phyloP scores from a whole-genome alignment of 1,140 invertebrate species.

The Calosoma granatense region DNA sequence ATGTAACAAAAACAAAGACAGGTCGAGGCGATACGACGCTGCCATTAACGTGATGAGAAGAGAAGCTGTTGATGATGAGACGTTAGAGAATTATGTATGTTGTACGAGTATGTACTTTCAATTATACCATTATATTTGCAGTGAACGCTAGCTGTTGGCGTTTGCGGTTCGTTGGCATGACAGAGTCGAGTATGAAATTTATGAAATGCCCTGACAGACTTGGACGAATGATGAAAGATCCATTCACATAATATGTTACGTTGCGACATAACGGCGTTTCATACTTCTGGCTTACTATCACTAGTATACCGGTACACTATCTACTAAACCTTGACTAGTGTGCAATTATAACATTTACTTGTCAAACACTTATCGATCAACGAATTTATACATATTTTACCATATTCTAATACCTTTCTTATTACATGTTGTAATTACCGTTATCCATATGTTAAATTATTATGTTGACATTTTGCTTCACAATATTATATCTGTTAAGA shows the following conservation, averaged over 20 bases:
- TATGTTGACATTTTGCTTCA: no score
- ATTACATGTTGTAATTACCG: no score
- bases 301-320: neutral
- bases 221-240: neutral
- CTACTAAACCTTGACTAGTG: neutral
- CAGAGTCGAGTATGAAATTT: neutral
- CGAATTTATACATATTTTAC: no score
- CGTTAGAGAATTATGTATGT: neutral
- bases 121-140: neutral
- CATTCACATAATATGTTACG: neutral
- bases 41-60: neutral
- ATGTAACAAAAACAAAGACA: no score
- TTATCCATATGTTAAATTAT: no score
- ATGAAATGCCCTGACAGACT: neutral
- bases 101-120: neutral
- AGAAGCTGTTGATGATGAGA: neutral
- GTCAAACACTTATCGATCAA: neutral
- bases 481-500: no score
- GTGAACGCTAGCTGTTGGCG: no score
- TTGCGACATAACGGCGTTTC: neutral
- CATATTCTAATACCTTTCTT: no score
- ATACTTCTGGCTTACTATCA: no score
- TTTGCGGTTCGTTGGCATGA: neutral
- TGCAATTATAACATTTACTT: neutral
- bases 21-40: neutral